Base-by-base conservation (phyloP, 2,888 invertebrate genomes). In the Pseudoips prasinana region DNA sequence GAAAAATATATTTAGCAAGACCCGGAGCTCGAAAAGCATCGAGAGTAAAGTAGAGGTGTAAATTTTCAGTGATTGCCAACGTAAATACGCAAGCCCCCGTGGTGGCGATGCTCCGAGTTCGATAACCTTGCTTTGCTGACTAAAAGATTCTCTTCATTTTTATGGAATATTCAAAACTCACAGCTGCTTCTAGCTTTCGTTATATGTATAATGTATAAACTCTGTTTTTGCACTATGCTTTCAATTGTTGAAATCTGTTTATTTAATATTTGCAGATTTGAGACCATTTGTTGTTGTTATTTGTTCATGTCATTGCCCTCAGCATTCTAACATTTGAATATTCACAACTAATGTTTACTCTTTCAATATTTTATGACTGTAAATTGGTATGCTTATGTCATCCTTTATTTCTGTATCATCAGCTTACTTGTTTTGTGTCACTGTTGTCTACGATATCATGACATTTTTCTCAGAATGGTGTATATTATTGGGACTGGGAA, bases 31-130 rank as follows among this genome's bases (percentile, higher is more conserved):
- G 51, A 58, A 67, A 66, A 72, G 65, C 64, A 72, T 73, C 65
- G 64, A 46, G 56, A 58, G 55, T 60, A 54, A 58, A 46, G 48
- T 25, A 31, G 53, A 74, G 69, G 81, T 83, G 84, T 76, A 75
- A 81, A 81, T 82, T 77, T 67, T 70, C 65, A 72, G 70, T 75
- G 72, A 80, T 83, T 78, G 67, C 64, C 44, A 63, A 63, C 70
- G 73, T 72, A 79, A 78, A 83, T 70, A 78, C 53, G 63, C 64
- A 50, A 56, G 61, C 58, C 67, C 46, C 65, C 61, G 64, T 60
- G 56, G 56, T 44, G 61, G 58, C 50, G 55, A 48, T 70, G 57
- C 62, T 62, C 48, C 34, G 45, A 72, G 81, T 73, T 81, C 78
- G 63, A 67, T 70, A 68, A 79, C 79, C 80, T 59, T 44, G 41